A percentile compares a stretch with the other conserved stretches of the same genome.
These are phyloP conservation scores for Sapayoa aenigma DNA, from an alignment of 2,113 vertebrate species.

Conservation along the genomic window DNA sequence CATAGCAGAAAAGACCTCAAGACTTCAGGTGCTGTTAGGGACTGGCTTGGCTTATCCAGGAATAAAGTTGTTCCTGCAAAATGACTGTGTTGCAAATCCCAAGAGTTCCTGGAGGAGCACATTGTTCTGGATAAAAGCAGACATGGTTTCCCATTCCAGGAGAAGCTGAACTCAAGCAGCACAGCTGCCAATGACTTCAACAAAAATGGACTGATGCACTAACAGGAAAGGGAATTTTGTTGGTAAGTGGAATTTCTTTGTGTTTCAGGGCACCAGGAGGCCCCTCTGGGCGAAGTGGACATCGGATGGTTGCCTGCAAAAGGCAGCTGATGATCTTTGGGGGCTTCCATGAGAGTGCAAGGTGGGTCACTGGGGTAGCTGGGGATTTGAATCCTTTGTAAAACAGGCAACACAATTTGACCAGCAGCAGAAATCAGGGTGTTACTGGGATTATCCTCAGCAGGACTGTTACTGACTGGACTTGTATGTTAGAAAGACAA, in stretches of 20 bases:
- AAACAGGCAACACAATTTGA: not conserved
- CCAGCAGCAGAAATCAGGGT: not conserved
- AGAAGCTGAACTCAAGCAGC: not conserved
- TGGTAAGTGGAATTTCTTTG: not conserved
- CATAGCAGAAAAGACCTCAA: not conserved
- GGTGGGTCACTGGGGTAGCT: slow-evolving; percentile 66
- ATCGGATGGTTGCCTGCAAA: slow-evolving; percentile 90
- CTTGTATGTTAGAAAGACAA: not conserved
- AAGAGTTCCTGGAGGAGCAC: not conserved
- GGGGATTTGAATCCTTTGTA: not conserved
- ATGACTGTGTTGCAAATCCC: not conserved
- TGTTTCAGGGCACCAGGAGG: slow-evolving; percentile 83
- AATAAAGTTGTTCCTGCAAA: not conserved
- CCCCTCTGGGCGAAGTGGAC: slow-evolving; percentile 91
- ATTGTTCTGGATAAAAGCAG: not conserved
- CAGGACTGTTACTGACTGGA: not conserved
- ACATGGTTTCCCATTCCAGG: not conserved
- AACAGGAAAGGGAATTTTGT: too few species aligned
- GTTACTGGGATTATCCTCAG: not conserved
- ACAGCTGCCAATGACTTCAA: not conserved
- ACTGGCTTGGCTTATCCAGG: not conserved
- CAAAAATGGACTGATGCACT: not conserved
- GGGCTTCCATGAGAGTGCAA: slow-evolving; percentile 91
- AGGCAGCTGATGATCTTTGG: slow-evolving; percentile 90
- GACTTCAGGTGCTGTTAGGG: not conserved